Percentiles rank a stretch among this genome's conserved stretches.
These are phyloP conservation scores for Rhopalosiphum padi DNA, from an alignment of 1,140 invertebrate species.

Conservation along the genomic window DNA sequence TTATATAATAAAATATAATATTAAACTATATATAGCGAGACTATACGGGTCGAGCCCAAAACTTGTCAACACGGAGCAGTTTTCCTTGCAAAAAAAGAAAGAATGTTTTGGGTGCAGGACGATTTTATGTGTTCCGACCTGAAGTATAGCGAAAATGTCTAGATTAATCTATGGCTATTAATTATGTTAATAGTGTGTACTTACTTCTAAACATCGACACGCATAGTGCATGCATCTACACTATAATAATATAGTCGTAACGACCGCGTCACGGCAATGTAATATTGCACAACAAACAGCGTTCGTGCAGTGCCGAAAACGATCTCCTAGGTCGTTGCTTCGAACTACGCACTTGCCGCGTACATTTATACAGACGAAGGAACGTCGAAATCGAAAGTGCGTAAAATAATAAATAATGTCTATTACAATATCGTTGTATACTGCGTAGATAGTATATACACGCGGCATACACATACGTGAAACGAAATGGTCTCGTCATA, in stretches of 20 bases:
- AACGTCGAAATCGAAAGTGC: background rate
- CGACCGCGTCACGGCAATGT: background rate
- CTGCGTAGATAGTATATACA: background rate
- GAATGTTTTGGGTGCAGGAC: background rate
- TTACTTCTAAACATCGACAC: no score
- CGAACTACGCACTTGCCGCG: background rate
- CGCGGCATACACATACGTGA: no score
- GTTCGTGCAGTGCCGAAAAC: background rate
- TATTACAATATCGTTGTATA: background rate
- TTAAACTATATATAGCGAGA: no score
- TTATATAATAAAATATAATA: background rate
- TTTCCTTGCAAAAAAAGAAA: background rate
- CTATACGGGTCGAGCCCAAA: no score
- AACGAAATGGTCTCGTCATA: no score
- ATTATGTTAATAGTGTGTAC: no score
- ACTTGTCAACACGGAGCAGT: no score
- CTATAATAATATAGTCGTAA: background rate
- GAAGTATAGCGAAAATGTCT: background rate
- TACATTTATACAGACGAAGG: background rate
- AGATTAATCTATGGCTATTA: background rate
- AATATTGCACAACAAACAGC: background rate
- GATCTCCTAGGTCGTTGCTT: conserved; percentile 1
- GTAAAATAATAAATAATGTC: background rate
- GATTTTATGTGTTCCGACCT: no score
- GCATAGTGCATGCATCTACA: background rate